Percentiles rank a stretch among this genome's conserved stretches.
Evolutionary conservation across 1,140 invertebrate genomes (phyloP).

Genomic region (Dreissena polymorpha): DNA sequence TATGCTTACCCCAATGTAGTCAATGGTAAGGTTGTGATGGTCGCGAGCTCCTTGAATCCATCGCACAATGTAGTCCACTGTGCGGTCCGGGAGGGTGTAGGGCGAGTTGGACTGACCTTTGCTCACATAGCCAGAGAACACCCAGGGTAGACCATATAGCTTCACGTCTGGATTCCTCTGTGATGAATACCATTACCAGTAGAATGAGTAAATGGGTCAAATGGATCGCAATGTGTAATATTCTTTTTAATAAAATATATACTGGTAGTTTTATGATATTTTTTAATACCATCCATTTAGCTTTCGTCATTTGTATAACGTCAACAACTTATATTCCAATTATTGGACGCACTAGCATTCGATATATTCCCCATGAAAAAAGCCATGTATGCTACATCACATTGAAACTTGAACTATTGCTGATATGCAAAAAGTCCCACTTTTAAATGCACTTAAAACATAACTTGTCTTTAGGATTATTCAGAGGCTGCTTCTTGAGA

Average conservation of each 20-base stretch:
- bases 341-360: too few relatives aligned
- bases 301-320: too few relatives aligned
- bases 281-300: too few relatives aligned
- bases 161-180: slow-evolving; percentile 79
- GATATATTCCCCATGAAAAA: too few relatives aligned
- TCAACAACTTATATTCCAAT: too few relatives aligned
- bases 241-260: background rate
- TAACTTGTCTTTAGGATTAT: too few relatives aligned
- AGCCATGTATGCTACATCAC: too few relatives aligned
- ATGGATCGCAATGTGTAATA: background rate
- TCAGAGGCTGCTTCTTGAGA: too few relatives aligned
- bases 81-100: slow-evolving; percentile 67
- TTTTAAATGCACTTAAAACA: too few relatives aligned
- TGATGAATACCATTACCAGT: slow-evolving; percentile 47
- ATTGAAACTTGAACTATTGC: too few relatives aligned
- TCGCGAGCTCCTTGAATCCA: slow-evolving; percentile 77
- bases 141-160: slow-evolving; percentile 78
- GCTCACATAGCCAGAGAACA: slow-evolving; percentile 79
- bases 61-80: slow-evolving; percentile 75
- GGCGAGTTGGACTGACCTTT: slow-evolving; percentile 68
- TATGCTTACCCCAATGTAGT: slow-evolving; percentile 75
- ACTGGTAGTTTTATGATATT: too few relatives aligned
- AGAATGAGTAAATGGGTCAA: background rate
- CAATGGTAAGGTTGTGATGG: slow-evolving; percentile 74
- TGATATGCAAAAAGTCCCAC: too few relatives aligned